Conservation (phyloP, 2,888 invertebrate genomes). For the Drosophila merina region DNA sequence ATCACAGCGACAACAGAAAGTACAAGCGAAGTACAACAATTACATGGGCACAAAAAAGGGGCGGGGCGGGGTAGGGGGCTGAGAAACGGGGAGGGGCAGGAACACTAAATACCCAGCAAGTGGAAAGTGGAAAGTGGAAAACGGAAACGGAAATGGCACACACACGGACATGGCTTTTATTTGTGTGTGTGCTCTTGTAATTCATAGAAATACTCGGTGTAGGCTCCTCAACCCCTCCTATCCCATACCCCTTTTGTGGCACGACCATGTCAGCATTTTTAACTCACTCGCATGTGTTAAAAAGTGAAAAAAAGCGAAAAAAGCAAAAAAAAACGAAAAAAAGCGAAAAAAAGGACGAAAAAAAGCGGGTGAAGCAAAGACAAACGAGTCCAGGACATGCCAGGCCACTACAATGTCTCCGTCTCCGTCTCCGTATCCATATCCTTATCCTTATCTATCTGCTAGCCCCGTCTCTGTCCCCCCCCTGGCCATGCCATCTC, state of each 20-base stretch:
- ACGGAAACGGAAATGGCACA: conserved; percentile 78
- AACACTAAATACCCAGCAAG: conserved; percentile 73
- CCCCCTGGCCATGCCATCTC: not conserved
- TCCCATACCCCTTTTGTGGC: conserved; percentile 1
- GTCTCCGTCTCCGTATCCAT: conserved; percentile 11
- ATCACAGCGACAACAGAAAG: conserved; percentile 78
- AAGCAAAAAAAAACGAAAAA: too few relatives aligned
- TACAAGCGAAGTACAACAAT: conserved; percentile 74
- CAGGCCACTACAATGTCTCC: conserved; percentile 42
- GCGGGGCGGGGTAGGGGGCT: not conserved
- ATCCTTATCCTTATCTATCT: not conserved
- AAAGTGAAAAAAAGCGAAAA: conserved; percentile 46
- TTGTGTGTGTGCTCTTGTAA: conserved; percentile 66
- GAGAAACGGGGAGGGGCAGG: not conserved
- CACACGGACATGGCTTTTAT: conserved; percentile 23
- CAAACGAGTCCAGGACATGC: conserved; percentile 52
- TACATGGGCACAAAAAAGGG: conserved; percentile 39
- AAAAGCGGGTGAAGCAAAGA: conserved; percentile 51
- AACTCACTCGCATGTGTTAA: conserved; percentile 62
- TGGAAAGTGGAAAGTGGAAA: conserved; percentile 67
- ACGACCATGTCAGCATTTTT: conserved; percentile 71
- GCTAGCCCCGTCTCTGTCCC: not conserved
- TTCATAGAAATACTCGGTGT: conserved; percentile 53
- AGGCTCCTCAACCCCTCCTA: not conserved
- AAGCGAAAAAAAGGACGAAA: too few relatives aligned